Base-by-base conservation (phyloP, 2,888 invertebrate genomes). In the Dioctria linearis region DNA sequence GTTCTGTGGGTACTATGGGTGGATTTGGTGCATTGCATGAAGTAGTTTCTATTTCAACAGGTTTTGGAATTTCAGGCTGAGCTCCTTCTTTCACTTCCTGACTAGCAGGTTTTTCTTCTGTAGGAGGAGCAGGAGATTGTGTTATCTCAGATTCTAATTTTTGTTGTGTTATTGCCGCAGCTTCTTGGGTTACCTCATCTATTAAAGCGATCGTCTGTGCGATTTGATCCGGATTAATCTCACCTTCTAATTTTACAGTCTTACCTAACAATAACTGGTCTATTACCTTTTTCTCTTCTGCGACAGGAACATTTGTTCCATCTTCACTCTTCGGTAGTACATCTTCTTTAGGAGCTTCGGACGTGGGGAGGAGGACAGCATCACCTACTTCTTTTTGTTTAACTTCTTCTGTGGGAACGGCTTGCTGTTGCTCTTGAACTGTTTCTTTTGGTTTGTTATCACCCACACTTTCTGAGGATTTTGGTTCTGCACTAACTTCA, bases 171-270 rank as follows among this genome's bases (percentile, higher is more conserved):
- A n/a, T 80, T 11, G 49, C 67, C 9, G 59, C 73, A 8, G 81
- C 82, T 71, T 79, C 79, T 59, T 81, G 65, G 13, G 81, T 81
- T 42, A 82, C 80, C 69, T 82, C 80, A 63, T 82, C 82, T 39
- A 82, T 82, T 39, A 82, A 79, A 13, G 81, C 81, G 42, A 82
- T 81, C 51, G 82, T 82, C 73, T 81, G 67, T n/a, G 80, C 81
- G 46, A 82, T 82, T 80, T 81, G 80, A 59, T 82, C 82, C 51
- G 78, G 39, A 69, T 80, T 82, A 57, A 82, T 61, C 37, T 80
- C 78, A 69, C 40, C 46, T 71, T 78, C 78, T 51, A 66, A 13
- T 65, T 66, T 66, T 51, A 71, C 39, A 51, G 49, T 46, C 39
- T 71, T 71, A 71, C 54, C 71, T 71, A 71, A 71, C 71, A 71